These are phyloP conservation scores for Teleogryllus occipitalis DNA, from an alignment of 1,140 invertebrate species.

Conservation along the genomic window DNA sequence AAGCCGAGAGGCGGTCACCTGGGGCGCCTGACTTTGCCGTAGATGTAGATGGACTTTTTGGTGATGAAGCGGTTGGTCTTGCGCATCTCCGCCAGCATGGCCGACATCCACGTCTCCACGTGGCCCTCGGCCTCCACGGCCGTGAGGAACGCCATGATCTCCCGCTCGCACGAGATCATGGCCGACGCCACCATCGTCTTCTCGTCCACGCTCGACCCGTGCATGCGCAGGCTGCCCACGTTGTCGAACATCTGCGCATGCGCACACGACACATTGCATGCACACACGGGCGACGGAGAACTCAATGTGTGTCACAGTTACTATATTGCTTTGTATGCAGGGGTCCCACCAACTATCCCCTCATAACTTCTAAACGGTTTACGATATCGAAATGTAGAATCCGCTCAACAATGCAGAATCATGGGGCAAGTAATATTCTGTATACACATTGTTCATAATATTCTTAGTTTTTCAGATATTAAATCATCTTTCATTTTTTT, in stretches of 20 bases:
- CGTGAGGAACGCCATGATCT: slow-evolving; percentile 74
- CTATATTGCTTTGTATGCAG: too few relatives aligned
- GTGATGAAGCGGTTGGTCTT: slow-evolving; percentile 72
- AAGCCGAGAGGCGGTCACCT: slow-evolving; percentile 34
- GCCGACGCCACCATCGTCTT: slow-evolving; percentile 57
- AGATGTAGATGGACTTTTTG: slow-evolving; percentile 80
- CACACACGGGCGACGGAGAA: too few relatives aligned
- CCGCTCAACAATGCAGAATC: too few relatives aligned
- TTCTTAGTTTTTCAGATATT: too few relatives aligned
- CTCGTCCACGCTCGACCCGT: slow-evolving; percentile 49
- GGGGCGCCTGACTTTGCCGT: slow-evolving; percentile 59
- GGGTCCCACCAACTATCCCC: too few relatives aligned
- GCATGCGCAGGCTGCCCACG: slow-evolving; percentile 62
- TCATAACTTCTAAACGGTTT: too few relatives aligned
- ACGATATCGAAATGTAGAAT: too few relatives aligned
- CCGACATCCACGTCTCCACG: slow-evolving; percentile 87
- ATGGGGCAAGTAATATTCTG: too few relatives aligned
- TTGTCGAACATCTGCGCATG: slow-evolving; percentile 77
- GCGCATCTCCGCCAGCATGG: slow-evolving; percentile 74
- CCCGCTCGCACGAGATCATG: slow-evolving; percentile 77
- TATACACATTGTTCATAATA: too few relatives aligned
- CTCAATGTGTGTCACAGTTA: too few relatives aligned
- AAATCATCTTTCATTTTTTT: too few relatives aligned
- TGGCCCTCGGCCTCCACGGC: slow-evolving; percentile 51
- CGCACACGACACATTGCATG: too few relatives aligned